Evolutionary conservation across 1,140 invertebrate species (phyloP).

Genomic region (Panagrolaimus sp.): DNA sequence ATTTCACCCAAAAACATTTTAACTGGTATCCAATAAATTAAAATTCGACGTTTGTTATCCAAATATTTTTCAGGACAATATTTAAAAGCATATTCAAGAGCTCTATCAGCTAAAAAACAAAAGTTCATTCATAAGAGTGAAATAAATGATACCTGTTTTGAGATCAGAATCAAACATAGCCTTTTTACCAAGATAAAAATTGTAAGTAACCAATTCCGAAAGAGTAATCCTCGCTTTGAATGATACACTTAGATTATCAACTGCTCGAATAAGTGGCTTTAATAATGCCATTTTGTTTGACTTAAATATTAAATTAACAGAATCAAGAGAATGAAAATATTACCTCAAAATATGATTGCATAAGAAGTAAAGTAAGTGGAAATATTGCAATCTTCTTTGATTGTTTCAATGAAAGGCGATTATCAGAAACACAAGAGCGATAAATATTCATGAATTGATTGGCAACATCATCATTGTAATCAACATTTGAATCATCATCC

Average conservation of each 20-base stretch:
- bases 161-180: slow-evolving; percentile 14
- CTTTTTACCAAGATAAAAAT: slow-evolving; percentile 8
- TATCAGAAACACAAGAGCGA: not conserved
- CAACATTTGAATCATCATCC: not conserved
- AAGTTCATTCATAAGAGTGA: not conserved
- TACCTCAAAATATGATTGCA: slow-evolving; percentile 14
- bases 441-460: not conserved
- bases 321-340: not conserved
- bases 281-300: slow-evolving; percentile 9
- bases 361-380: not conserved
- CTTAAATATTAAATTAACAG: not conserved
- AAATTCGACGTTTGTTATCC: slow-evolving; percentile 5
- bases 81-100: slow-evolving; percentile 14
- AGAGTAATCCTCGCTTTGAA: not conserved
- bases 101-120: not conserved
- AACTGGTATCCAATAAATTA: slow-evolving; percentile 12
- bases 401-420: not conserved
- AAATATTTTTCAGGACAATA: slow-evolving; percentile 8
- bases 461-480: not conserved
- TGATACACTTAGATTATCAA: not conserved
- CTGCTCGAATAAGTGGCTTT: not conserved
- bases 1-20: slow-evolving; percentile 16
- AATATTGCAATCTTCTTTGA: slow-evolving; percentile 10
- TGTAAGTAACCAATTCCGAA: slow-evolving; percentile 5
- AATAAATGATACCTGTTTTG: not conserved